These are phyloP conservation scores for Eurypyga helias DNA, from an alignment of 2,113 vertebrate genomes.

Conservation along the genomic window DNA sequence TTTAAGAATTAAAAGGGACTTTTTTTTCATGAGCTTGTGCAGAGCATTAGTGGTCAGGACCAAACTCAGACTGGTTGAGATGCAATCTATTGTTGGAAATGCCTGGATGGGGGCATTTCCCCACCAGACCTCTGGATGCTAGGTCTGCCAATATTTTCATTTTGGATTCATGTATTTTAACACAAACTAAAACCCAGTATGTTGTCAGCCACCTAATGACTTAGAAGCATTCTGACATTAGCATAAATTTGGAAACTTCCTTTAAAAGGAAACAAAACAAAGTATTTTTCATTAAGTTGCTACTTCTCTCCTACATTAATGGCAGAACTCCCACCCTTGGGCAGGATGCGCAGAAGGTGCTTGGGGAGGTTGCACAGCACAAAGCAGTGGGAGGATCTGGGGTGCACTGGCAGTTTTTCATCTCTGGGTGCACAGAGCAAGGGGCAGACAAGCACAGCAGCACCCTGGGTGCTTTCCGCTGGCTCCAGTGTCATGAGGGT, in stretches of 20 bases:
- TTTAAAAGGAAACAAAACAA: background rate
- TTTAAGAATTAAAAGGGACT: slow-evolving; percentile 46
- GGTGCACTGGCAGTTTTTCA: accelerated
- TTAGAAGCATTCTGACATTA: background rate
- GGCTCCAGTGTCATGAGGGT: accelerated
- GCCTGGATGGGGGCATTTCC: background rate
- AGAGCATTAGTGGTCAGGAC: slow-evolving; percentile 11
- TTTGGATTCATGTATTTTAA: slow-evolving; percentile 3
- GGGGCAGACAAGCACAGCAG: accelerated
- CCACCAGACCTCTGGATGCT: accelerated
- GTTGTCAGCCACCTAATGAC: background rate
- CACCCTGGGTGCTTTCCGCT: accelerated
- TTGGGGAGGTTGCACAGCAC: accelerated
- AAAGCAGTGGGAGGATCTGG: accelerated
- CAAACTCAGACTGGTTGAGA: background rate
- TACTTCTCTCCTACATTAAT: background rate
- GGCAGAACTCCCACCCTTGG: background rate
- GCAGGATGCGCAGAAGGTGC: background rate
- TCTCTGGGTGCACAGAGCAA: background rate
- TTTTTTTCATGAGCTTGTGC: background rate
- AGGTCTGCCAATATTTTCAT: background rate
- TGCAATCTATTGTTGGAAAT: background rate
- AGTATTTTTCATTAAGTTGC: background rate
- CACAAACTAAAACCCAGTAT: background rate
- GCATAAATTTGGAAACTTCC: background rate